Base-by-base conservation (phyloP, 1,140 invertebrate genomes). In the Diorhabda sublineata region DNA sequence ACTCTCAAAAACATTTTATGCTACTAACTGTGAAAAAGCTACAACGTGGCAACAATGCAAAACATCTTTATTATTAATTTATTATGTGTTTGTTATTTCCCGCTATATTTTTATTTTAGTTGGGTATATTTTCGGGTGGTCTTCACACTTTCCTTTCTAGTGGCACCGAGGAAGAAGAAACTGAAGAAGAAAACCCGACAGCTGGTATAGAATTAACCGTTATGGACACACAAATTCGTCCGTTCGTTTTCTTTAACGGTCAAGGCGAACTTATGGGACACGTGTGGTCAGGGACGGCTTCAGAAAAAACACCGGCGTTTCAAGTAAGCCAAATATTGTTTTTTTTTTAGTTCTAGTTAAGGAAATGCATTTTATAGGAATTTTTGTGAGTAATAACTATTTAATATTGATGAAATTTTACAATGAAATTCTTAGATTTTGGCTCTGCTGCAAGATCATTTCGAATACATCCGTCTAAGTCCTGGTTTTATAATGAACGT, bases 201-300 rank as follows among this genome's bases (percentile, higher is more conserved):
- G 94, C 93, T 9, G 95, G 94, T 42, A 92, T 97, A 88, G 90
- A 94, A 78, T 83, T 96, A 2, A 87, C 87, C 2, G 82, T 96
- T 2, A 81, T 94, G 60, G 93, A 90, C 11, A 89, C 92, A 0
- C 87, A 92, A 68, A 81, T 96, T 6, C 82, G 93, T 61, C 94
- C 94, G 0, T 91, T 95, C 70, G 85, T 92, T 9, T 96, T 97
- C 76, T 97, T 97, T 80, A 87, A 84, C 3, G 92, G 93, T 0
- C 91, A 94, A 75, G 86, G 89, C 1, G 93, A 95, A 77, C 82
- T 97, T 0, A 95, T 96, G 93, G 88, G 93, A 0, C 93, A 95
- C 73, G 90, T 96, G 3, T 96, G 93, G 93, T 90, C 90, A 1
- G 92, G 92, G 1, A 91, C 89, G 3, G 92, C 88, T 2, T 92